Conservation (phyloP, 2,797 vertebrate genomes). For the Sebastes oblongus region DNA sequence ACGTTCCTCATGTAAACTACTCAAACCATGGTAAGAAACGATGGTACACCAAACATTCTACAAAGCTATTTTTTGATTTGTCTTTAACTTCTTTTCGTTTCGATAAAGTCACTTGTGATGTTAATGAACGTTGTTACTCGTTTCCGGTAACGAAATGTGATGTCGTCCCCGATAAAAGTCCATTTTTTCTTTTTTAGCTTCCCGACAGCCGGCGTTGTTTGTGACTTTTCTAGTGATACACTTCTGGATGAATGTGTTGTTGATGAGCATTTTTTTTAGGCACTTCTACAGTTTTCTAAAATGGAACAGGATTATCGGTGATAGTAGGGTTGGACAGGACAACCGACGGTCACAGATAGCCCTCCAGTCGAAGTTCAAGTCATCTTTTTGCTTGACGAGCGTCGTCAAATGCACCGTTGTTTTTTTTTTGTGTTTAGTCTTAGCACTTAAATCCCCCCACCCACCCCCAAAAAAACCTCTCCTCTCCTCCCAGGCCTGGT, state of each 20-base stretch:
- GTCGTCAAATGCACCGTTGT: slow-evolving; percentile 67
- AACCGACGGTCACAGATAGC: slow-evolving; percentile 76
- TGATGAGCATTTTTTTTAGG: slow-evolving; percentile 81
- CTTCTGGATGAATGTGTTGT: slow-evolving; percentile 70
- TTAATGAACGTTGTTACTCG: slow-evolving; percentile 28
- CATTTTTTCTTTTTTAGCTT: neutral
- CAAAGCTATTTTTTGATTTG: slow-evolving; percentile 73
- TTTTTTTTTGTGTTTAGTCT: slow-evolving; percentile 44
- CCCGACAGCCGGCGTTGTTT: slow-evolving; percentile 39
- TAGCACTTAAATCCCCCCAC: slow-evolving; percentile 70
- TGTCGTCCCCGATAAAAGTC: slow-evolving; percentile 43
- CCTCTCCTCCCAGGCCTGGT: slow-evolving; percentile 40
- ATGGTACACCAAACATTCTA: slow-evolving; percentile 76
- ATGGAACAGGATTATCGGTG: slow-evolving; percentile 82
- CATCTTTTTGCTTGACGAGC: slow-evolving; percentile 69
- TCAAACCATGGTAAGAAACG: slow-evolving; percentile 71
- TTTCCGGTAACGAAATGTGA: neutral
- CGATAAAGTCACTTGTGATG: slow-evolving; percentile 73
- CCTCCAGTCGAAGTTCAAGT: slow-evolving; percentile 80
- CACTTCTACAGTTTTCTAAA: slow-evolving; percentile 85
- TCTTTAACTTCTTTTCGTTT: slow-evolving; percentile 46
- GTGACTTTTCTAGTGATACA: slow-evolving; percentile 52
- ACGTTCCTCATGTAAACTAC: slow-evolving; percentile 80
- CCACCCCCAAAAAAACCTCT: neutral
- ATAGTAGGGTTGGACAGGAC: slow-evolving; percentile 72